Evolutionary conservation across 2,113 vertebrate species (phyloP), one percentile per base, ranked within the genome.

Genomic region (Vulpes ferrilata): DNA sequence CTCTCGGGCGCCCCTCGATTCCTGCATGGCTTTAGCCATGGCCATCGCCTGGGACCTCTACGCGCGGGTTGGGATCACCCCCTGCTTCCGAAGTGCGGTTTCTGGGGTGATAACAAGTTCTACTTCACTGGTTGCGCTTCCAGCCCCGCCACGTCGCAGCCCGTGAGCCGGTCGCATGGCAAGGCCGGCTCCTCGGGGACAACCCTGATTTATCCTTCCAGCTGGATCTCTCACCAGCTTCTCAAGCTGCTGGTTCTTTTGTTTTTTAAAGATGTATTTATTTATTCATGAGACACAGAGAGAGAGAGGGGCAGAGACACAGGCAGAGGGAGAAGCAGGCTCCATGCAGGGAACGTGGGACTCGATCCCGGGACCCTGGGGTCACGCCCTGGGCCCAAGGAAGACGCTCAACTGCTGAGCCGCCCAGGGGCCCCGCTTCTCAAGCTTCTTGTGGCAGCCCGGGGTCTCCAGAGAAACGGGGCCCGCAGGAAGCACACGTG

Each of bases 51-150:
- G 30, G 7, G n/a, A n/a, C 48, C 3, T 57, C 1, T 1, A 32
- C 13, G 0, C 23, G 3, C 10, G 8, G 22, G 59, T 53, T 5
- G 23, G 25, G 57, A 38, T 0, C 7, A 19, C 13, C 11, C 22
- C 2, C 23, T 53, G 23, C n/a, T 6, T n/a, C 11, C 20, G 11
- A 48, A 60, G 57, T n/a, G 13, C 11, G 12, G 8, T 2, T 1
- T 0, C 0, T 3, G 38, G 13, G n/a, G 32, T 2, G 9, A 4
- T 13, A 0, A 2, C 9, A 13, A 3, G 3, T 12, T 3, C 35
- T 10, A 19, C 30, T n/a, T 89, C 57, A 30, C 43, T 7, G 1
- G 60, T 6, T 4, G 17, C 67, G 5, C 43, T 64, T 12, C 62
- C 25, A 13, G 25, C 25, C 62, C 62, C 25, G 23, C 25, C 25